Evolutionary conservation across 2,888 invertebrate genomes (phyloP), one percentile per base, ranked within the genome.

Genomic region (Agrotis clavis): DNA sequence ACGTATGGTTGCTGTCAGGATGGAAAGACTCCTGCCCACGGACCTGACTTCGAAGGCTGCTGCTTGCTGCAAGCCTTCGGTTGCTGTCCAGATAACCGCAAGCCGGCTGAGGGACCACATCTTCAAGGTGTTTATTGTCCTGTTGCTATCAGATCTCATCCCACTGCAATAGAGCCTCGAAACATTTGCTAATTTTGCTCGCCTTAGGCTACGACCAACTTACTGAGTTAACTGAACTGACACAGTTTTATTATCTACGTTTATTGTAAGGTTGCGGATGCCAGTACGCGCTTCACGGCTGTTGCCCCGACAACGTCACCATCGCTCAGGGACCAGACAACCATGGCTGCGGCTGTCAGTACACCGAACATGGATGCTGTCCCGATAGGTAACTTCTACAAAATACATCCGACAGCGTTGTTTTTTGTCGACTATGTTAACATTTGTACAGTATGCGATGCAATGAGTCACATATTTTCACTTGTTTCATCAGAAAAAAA

Each of bases 1-100:
- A 96, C 97, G 0, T 98, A 97, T 90, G 99, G 99, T 6, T 99
- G 99, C 90, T 99, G 99, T 88, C 97, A 97, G 2, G 99, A 99
- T 90, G 97, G 97, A 3, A 93, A 97, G 85, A 98, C 98, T 0
- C 97, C 98, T 0, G 98, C 99, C 3, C 98, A 98, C 88, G 99
- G 99, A 3, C 97, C 97, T 0, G 97, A 97, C 84, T 94, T 97
- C 56, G 98, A 98, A 92, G 99, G 99, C 0, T 99, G 98, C 89
- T 99, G 98, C 86, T 92, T 98, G 60, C 96, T 97, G 45, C 96
- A 97, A 3, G 94, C 96, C 5, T 98, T 96, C 90, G 98, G 99
- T 19, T 99, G 99, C 93, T 99, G 99, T 87, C 98, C 98, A 0
- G 99, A 99, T 90, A 98, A 99, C 89, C 97, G 98, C 86, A 97